Evolutionary conservation across 2,113 vertebrate genomes (phyloP), one percentile per base, ranked within the genome.

Genomic region (Chlamydotis undulata): DNA sequence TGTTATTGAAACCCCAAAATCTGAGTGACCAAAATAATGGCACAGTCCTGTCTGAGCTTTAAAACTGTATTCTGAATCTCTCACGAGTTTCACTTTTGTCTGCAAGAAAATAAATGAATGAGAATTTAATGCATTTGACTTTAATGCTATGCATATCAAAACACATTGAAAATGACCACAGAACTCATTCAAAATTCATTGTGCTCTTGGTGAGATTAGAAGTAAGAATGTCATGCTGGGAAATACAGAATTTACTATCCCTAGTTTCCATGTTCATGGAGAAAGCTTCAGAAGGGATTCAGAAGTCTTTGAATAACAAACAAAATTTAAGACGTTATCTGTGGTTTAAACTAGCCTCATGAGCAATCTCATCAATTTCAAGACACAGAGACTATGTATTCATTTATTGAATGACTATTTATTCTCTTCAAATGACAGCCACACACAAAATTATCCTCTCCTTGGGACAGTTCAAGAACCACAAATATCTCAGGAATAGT

Each of bases 21-120:
- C 97, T 37, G 98, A 98, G 49, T 0, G 65, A 56, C 97, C 87
- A 96, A 99, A 99, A 77, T 98, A 98, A 93, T 97, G 98, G 94
- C 99, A 99, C 9, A 98, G 75, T 74, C 98, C 98, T 7, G 97
- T 98, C 56, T 97, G 93, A 89, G 98, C 98, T 97, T 98, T 98
- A 94, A 99, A 99, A 23, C 98, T 70, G 76, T 99, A 99, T 49
- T 99, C 98, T 3, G 98, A 98, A 88, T 98, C 96, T 90, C 93
- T 97, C 96, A 99, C 98, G 14, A 99, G 83, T 94, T 98, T 99
- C 73, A 98, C 96, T 90, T 97, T 97, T 31, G 98, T 99, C 99
- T 99, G 69, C 71, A 92, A 96, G 49, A 70, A 85, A 76, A 86
- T 7, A 94, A 93, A 89, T 45, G 21, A 94, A 35, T 7, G 52